Conservation (phyloP, 2,113 vertebrate genomes). For the Melanocharis versteri region DNA sequence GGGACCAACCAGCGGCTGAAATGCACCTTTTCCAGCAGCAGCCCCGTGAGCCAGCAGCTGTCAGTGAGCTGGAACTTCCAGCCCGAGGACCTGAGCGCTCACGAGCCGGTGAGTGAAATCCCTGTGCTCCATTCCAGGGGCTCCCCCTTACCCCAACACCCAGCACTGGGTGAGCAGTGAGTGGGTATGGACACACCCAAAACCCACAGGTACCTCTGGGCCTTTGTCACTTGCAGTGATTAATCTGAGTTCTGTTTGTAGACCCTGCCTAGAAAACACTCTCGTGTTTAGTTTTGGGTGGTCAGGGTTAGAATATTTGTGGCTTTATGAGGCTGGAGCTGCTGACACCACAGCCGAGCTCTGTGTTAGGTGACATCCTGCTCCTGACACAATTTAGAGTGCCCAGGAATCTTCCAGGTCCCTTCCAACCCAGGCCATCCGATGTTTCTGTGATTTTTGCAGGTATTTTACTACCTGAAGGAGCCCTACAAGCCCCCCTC, state of each 20-base stretch:
- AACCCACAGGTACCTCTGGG: fast-evolving
- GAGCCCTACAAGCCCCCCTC: conserved; percentile 65
- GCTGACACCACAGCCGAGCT: neutral
- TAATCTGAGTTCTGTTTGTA: neutral
- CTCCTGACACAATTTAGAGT: neutral
- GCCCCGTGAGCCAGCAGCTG: conserved; percentile 58
- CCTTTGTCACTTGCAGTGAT: fast-evolving
- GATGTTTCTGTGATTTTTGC: neutral
- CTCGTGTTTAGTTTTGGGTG: neutral
- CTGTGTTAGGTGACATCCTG: neutral
- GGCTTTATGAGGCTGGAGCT: neutral
- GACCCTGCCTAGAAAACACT: neutral
- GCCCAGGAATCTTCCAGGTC: neutral
- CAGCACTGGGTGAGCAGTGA: neutral
- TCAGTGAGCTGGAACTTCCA: conserved; percentile 88
- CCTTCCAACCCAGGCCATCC: neutral
- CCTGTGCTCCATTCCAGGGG: neutral
- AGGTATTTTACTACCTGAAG: conserved; percentile 86
- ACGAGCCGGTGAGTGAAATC: conserved; percentile 80
- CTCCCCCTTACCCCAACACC: neutral
- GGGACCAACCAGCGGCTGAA: conserved; percentile 87
- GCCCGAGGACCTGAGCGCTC: conserved; percentile 71
- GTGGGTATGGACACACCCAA: neutral
- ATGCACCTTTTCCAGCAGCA: conserved; percentile 85
- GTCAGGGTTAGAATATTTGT: neutral